These are phyloP conservation scores for Acanthisitta chloris DNA, from an alignment of 2,113 vertebrate genomes.

Conservation along the genomic window DNA sequence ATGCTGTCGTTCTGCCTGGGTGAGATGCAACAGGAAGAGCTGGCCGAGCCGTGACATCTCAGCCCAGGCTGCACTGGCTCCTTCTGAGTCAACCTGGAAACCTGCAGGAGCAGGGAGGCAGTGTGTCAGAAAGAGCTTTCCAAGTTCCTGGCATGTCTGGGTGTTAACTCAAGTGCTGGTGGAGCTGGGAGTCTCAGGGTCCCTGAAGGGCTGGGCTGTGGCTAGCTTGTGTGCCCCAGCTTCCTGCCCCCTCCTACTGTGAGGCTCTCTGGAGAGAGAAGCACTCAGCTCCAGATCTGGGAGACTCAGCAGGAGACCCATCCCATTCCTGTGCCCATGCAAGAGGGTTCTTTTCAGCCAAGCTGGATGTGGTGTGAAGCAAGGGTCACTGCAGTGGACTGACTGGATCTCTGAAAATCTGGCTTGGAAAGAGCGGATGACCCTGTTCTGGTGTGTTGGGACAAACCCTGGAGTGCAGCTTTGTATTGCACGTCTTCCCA, in stretches of 20 bases:
- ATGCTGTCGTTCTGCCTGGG: background rate
- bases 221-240: background rate
- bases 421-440: fast-evolving
- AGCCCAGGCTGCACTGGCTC: background rate
- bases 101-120: background rate
- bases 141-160: background rate
- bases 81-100: background rate
- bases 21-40: background rate
- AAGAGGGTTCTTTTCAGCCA: background rate
- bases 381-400: background rate
- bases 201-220: background rate
- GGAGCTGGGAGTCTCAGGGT: background rate
- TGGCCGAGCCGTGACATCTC: fast-evolving
- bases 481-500: background rate
- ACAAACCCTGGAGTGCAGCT: background rate
- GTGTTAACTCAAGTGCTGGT: background rate
- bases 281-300: background rate
- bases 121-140: background rate
- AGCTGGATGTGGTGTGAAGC: background rate
- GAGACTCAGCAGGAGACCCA: background rate
- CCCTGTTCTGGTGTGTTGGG: fast-evolving
- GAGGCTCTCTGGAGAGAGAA: background rate
- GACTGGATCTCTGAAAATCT: background rate
- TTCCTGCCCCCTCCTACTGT: background rate
- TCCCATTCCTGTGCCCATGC: background rate